These are phyloP conservation scores for Phaonia tiefii DNA, from an alignment of 2,888 invertebrate species.

Conservation along the genomic window DNA sequence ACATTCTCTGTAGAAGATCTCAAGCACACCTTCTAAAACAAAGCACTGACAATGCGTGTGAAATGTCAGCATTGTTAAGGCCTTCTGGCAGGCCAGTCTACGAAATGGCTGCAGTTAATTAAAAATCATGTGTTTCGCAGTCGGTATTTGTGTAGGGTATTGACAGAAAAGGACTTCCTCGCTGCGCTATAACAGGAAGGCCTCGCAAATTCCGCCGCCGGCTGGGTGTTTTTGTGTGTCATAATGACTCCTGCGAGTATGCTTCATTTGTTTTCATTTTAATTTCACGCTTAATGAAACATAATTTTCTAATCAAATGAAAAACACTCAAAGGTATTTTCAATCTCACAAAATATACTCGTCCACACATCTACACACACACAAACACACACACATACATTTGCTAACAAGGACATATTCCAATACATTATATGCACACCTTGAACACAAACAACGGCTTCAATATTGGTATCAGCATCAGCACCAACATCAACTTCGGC, in stretches of 20 bases:
- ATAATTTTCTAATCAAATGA: slow-evolving; percentile 66
- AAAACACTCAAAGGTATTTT: slow-evolving; percentile 61
- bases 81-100: too few species aligned
- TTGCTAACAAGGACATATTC: not conserved
- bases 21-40: too few species aligned
- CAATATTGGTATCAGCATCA: not conserved
- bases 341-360: slow-evolving; percentile 31
- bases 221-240: slow-evolving; percentile 9
- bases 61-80: too few species aligned
- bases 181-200: too few species aligned
- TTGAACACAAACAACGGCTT: slow-evolving; percentile 11
- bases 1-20: too few species aligned
- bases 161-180: too few species aligned
- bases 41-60: too few species aligned
- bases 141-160: too few species aligned
- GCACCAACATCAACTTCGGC: not conserved
- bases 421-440: slow-evolving; percentile 35
- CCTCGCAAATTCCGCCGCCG: not conserved
- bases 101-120: too few species aligned
- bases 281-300: slow-evolving; percentile 67
- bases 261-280: slow-evolving; percentile 62
- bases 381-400: slow-evolving; percentile 1
- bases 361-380: slow-evolving; percentile 11
- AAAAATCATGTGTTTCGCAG: too few species aligned
- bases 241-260: slow-evolving; percentile 62